These are phyloP conservation scores for Drosophila histrio DNA, from an alignment of 2,888 invertebrate genomes.

Conservation along the genomic window DNA sequence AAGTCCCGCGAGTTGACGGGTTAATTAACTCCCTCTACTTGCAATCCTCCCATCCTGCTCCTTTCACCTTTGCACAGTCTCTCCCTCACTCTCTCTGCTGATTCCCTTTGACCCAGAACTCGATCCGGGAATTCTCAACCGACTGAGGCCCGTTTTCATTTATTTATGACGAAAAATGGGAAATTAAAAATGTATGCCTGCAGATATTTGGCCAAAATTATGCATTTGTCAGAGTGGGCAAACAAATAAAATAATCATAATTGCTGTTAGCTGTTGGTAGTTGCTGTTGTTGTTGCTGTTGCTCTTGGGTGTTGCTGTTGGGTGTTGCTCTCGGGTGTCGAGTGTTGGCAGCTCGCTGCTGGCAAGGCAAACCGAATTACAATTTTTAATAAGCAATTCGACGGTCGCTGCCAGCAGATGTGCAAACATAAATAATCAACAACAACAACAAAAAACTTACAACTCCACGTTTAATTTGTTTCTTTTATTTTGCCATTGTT, in stretches of 20 bases:
- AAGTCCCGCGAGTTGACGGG: slow-evolving; percentile 47
- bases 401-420: slow-evolving; percentile 5
- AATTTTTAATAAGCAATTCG: slow-evolving; percentile 51
- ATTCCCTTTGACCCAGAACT: slow-evolving; percentile 2
- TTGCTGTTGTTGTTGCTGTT: not conserved
- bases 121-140: not conserved
- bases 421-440: slow-evolving; percentile 18
- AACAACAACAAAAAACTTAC: slow-evolving; percentile 11
- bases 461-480: slow-evolving; percentile 10
- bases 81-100: not conserved
- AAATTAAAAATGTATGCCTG: slow-evolving; percentile 72
- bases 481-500: not conserved
- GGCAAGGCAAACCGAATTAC: slow-evolving; percentile 48
- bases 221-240: slow-evolving; percentile 14
- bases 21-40: slow-evolving; percentile 48
- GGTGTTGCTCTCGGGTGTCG: not conserved
- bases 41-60: not conserved
- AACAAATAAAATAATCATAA: slow-evolving; percentile 62
- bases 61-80: slow-evolving; percentile 20
- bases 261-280: slow-evolving; percentile 27
- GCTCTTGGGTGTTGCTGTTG: slow-evolving; percentile 19
- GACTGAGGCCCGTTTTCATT: slow-evolving; percentile 31
- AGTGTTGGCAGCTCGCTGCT: slow-evolving; percentile 7
- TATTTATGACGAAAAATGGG: slow-evolving; percentile 67
- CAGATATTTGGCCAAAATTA: slow-evolving; percentile 31